Evolutionary conservation across 2,113 vertebrate species (phyloP).

Genomic region (Arenaria interpres): DNA sequence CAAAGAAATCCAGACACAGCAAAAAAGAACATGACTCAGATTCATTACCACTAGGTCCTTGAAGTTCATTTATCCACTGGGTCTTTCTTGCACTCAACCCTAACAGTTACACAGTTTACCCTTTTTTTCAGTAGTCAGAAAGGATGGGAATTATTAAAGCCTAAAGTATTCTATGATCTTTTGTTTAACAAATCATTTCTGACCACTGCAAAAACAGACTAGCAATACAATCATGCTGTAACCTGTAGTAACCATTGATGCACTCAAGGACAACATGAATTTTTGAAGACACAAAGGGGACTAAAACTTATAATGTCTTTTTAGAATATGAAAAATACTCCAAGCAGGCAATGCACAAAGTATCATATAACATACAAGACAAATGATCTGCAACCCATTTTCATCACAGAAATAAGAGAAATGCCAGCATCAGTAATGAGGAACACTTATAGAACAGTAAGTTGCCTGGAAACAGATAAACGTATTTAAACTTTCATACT

Average conservation of each 20-base stretch:
- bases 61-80: not conserved
- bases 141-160: not conserved
- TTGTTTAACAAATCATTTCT: not conserved
- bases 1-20: not conserved
- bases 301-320: not conserved
- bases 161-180: not conserved
- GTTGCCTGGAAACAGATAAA: conserved; percentile 64
- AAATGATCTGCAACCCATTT: conserved; percentile 8
- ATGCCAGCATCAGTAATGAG: conserved; percentile 14
- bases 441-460: not conserved
- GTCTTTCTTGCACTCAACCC: not conserved
- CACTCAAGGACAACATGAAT: not conserved
- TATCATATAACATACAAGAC: not conserved
- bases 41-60: not conserved
- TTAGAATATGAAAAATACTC: not conserved
- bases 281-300: not conserved
- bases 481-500: conserved; percentile 6
- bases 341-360: not conserved
- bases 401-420: conserved; percentile 32
- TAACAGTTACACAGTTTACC: not conserved
- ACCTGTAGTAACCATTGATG: not conserved
- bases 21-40: not conserved
- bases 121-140: not conserved
- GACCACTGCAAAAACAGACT: not conserved
- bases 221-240: not conserved